Percentiles rank a stretch among this genome's conserved stretches.
Evolutionary conservation across 2,797 vertebrate species (phyloP).

Genomic region (Anomalospiza imberbis): DNA sequence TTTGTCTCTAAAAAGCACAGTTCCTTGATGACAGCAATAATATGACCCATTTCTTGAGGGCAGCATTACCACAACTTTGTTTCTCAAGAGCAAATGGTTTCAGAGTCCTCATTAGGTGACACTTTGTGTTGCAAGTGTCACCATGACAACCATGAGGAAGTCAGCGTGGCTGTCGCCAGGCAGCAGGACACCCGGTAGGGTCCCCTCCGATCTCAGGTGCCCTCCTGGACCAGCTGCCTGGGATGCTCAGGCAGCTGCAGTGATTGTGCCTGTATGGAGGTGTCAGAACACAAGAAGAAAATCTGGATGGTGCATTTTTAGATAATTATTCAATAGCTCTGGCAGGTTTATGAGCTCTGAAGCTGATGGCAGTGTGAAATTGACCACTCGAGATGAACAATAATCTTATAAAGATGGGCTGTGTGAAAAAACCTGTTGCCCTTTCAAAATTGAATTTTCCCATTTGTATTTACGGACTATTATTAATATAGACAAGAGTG

Average conservation of each 20-base stretch:
- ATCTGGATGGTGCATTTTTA: background rate
- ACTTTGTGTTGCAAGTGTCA: background rate
- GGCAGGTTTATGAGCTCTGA: background rate
- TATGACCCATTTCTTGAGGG: background rate
- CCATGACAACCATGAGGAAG: slow-evolving; percentile 2
- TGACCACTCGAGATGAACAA: background rate
- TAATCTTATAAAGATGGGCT: background rate
- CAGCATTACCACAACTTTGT: background rate
- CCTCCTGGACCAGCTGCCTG: background rate
- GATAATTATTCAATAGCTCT: background rate
- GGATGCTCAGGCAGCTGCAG: background rate
- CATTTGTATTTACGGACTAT: background rate
- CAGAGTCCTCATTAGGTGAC: background rate
- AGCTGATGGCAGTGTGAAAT: background rate
- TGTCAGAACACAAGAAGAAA: background rate
- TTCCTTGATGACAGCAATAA: background rate
- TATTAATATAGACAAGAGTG: background rate
- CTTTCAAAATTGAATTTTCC: background rate
- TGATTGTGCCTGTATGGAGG: background rate
- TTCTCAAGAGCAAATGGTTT: background rate
- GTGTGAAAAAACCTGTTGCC: background rate
- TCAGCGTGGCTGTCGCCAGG: background rate
- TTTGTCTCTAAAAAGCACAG: background rate
- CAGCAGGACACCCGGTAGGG: background rate
- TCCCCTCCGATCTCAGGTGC: background rate